Evolutionary conservation across 2,888 invertebrate genomes (phyloP), one percentile per base, ranked within the genome.

Genomic region (Calephelis perditalis): DNA sequence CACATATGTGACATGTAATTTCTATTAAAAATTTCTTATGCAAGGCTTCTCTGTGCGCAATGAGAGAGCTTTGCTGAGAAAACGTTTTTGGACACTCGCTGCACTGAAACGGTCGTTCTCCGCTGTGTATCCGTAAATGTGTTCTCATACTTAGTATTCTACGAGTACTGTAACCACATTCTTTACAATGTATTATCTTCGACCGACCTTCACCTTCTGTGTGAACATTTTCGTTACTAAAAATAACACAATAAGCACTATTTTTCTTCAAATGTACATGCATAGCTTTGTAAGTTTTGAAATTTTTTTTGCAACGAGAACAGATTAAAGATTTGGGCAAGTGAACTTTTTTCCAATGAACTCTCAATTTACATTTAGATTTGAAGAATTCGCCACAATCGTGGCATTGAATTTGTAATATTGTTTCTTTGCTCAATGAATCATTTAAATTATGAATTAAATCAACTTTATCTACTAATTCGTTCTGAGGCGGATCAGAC

Each of bases 1-100:
- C 87, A 52, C 87, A 88, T 26, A 72, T 74, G 7, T 82, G 77
- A 61, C 88, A 88, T 3, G 83, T 82, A 5, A 75, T 71, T 68
- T 82, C 77, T 2, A 72, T 61, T 52, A 66, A 67, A 45, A 73
- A 79, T 2, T 74, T 68, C 10, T 80, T 75, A 61, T 88, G 88
- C 0, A 65, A 64, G 0, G 63, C 45, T 66, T 87, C 87, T 62
- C 75, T 75, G 60, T 88, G 88, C 0, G 69, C 64, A 43, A 78
- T 73, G 0, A 87, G 68, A 0, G 83, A 78, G 40, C 79, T 75
- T 0, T 71, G 72, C 60, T 88, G 88, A 0, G 82, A 77, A 44
- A 76, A 87, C 1, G 67, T 64, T 57, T 72, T 80, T 0, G 62
- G 63, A 60, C 88, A 88, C 26, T 79, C 63, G 3, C 77, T 69